phyloP scores from a whole-genome alignment of 1,140 invertebrate genomes.

The Drosophila trapezifrons region DNA sequence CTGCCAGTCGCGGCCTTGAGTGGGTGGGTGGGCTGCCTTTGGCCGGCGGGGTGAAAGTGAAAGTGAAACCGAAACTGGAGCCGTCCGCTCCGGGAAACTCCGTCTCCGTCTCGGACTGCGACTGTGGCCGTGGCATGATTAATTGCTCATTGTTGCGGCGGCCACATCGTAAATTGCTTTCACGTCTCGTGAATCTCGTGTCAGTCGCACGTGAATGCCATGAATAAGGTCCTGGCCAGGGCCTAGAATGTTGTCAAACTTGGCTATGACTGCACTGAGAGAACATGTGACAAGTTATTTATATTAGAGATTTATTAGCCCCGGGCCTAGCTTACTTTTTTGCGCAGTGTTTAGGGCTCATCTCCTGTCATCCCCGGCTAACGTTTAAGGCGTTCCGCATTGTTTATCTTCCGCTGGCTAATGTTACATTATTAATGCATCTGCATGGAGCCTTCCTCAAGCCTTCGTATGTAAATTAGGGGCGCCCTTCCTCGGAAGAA shows the following conservation, averaged over 20 bases:
- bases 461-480: constrained; percentile 49
- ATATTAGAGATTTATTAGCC: background rate
- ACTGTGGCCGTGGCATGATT: constrained; percentile 65
- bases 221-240: constrained; percentile 35
- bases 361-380: constrained; percentile 42
- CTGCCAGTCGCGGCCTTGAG: constrained; percentile 41
- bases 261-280: constrained; percentile 5
- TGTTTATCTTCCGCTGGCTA: constrained; percentile 55
- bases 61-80: constrained; percentile 47
- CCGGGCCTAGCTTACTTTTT: background rate
- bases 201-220: constrained; percentile 60
- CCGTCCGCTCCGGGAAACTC: constrained; percentile 19
- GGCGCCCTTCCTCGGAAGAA: constrained; percentile 5
- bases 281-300: no score
- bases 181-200: constrained; percentile 60
- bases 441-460: constrained; percentile 53
- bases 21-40: constrained; percentile 10
- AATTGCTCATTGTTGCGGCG: constrained; percentile 76
- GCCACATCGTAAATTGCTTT: constrained; percentile 74
- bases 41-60: constrained; percentile 8
- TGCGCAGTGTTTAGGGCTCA: constrained; percentile 14
- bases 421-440: constrained; percentile 78
- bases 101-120: background rate
- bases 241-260: constrained; percentile 20
- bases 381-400: constrained; percentile 53